phyloP scores from a whole-genome alignment of 2,113 vertebrate species.

The Perca schrenkii region DNA sequence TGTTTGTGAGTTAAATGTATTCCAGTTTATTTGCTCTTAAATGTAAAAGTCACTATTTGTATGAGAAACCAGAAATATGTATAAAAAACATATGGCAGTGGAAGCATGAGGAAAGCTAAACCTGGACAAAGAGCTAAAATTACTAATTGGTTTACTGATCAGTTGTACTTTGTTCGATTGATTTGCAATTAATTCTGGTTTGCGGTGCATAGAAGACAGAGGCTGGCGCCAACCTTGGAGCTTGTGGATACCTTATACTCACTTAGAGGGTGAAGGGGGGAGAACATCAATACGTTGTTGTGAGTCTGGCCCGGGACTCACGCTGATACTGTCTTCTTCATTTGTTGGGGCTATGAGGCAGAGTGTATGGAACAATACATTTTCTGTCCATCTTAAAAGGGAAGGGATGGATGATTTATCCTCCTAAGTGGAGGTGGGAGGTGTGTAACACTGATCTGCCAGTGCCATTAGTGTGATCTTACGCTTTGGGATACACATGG shows the following conservation, averaged over 20 bases:
- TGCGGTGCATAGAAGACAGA: slow-evolving; percentile 92
- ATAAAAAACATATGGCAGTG: slow-evolving; percentile 21
- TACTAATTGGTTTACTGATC: slow-evolving; percentile 99
- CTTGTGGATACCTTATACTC: slow-evolving; percentile 93
- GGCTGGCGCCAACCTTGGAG: slow-evolving; percentile 97
- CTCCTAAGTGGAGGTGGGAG: slow-evolving; percentile 67
- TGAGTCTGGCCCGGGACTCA: slow-evolving; percentile 83
- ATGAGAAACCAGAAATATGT: slow-evolving; percentile 17
- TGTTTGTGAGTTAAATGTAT: background rate
- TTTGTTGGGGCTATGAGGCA: slow-evolving; percentile 70
- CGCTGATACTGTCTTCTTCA: slow-evolving; percentile 80
- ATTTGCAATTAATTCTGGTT: slow-evolving; percentile 99
- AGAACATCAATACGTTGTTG: slow-evolving; percentile 89
- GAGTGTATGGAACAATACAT: slow-evolving; percentile 68
- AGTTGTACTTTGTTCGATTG: slow-evolving; percentile 99
- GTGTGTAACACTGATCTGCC: slow-evolving; percentile 66
- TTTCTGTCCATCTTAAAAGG: slow-evolving; percentile 62
- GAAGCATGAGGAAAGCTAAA: slow-evolving; percentile 84
- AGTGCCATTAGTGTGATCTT: slow-evolving; percentile 67
- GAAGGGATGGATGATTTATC: slow-evolving; percentile 74
- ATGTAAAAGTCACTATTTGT: background rate
- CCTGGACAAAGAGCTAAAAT: slow-evolving; percentile 95
- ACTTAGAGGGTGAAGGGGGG: slow-evolving; percentile 84
- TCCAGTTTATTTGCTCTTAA: background rate
- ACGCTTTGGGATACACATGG: slow-evolving; percentile 54